Evolutionary conservation across 2,797 vertebrate genomes (phyloP), one percentile per base, ranked within the genome.

Genomic region (Corythornis leucogaster): DNA sequence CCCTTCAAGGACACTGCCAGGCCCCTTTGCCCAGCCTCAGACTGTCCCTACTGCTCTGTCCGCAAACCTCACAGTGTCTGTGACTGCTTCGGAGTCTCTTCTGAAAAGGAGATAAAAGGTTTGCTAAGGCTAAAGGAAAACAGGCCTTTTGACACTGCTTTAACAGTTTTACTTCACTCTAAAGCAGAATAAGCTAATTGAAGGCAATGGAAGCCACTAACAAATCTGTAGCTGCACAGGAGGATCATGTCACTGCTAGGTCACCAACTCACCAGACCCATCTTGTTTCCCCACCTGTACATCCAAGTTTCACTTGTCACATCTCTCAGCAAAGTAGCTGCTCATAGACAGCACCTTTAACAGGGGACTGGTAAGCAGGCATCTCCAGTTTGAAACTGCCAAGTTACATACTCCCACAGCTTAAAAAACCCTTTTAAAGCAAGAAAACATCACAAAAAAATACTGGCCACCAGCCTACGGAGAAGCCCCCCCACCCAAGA

Each of bases 321-420:
- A 0, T 46, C 19, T 31, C 42, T 57, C 57, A 55, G 25, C 28
- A 38, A 15, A 63, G 13, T 18, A n/a, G 24, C 42, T 7, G 0
- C 35, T 46, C 15, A 1, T 9, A 2, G 21, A 1, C 0, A 0
- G 15, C 12, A 5, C 20, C n/a, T 26, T 26, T 19, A 26, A 35
- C 21, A 8, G 17, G 4, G 21, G 33, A 17, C 6, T 53, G 25
- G 40, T 8, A 22, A 73, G 10, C 33, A n/a, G 13, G 35, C 5
- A 1, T 2, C 35, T 40, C 26, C 38, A 51, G 31, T 30, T 54
- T 10, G 0, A 19, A 12, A 1, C 42, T n/a, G 12, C 61, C 22
- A 28, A 58, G 8, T 28, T 2, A 54, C 3, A 4, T 7, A 5
- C 5, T 13, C 28, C 2, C 3, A 7, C 28, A 13, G 5, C 3